Evolutionary conservation across 2,113 vertebrate species (phyloP).

Genomic region (Nasalis larvatus): DNA sequence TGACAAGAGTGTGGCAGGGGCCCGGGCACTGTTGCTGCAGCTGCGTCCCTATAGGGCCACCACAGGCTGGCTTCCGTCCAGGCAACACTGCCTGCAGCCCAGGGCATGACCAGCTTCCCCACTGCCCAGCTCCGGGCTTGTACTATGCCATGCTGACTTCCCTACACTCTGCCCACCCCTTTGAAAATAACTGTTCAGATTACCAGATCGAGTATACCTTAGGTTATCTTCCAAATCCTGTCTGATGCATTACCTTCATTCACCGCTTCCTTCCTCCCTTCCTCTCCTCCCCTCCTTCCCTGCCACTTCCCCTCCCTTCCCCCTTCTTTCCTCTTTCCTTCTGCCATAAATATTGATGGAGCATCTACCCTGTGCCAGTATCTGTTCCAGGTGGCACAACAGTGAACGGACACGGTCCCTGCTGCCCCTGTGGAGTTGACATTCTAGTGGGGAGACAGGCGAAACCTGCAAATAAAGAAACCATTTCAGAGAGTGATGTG

Average conservation of each 20-base stretch:
- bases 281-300: neutral
- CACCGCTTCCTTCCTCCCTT: neutral
- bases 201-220: neutral
- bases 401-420: neutral
- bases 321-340: neutral
- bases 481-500: neutral
- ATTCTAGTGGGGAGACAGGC: neutral
- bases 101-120: neutral
- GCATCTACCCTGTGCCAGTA: neutral
- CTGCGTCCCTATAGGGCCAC: neutral
- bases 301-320: too few relatives aligned
- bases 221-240: neutral
- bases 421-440: neutral
- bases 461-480: neutral
- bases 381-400: neutral
- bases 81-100: neutral
- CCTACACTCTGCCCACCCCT: neutral
- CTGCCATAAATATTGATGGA: neutral
- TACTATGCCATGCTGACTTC: fast-evolving
- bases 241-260: fast-evolving
- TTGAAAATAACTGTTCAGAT: neutral
- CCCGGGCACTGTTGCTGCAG: too few relatives aligned
- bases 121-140: neutral
- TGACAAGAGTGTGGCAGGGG: too few relatives aligned
- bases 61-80: neutral